phyloP scores from a whole-genome alignment of 92 coral and sea anemone genomes.

The Umimayanthus kanabou region DNA sequence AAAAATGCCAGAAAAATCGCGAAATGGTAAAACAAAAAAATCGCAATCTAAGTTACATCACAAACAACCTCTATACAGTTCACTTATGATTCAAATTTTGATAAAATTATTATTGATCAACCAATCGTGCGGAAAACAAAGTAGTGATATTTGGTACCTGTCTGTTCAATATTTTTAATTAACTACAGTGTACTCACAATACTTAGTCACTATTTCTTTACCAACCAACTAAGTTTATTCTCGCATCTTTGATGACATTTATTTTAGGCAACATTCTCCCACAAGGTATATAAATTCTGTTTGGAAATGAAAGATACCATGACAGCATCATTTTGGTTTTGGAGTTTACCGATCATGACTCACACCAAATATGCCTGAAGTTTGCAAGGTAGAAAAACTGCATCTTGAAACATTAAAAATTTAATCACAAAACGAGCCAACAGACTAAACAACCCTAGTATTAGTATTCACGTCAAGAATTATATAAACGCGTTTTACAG shows the following conservation, averaged over 20 bases:
- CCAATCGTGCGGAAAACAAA: background rate
- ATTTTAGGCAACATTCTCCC: background rate
- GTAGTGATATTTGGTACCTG: background rate
- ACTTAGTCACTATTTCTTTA: background rate
- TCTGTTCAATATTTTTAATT: background rate
- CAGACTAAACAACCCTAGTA: background rate
- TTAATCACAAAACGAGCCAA: background rate
- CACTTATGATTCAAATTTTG: background rate
- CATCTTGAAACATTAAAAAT: background rate
- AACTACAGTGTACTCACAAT: background rate
- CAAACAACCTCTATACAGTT: background rate
- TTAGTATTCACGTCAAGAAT: no score
- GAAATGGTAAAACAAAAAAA: background rate
- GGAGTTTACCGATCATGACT: background rate
- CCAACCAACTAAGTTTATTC: background rate
- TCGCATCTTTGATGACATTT: background rate
- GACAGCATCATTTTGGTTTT: background rate
- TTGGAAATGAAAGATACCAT: background rate
- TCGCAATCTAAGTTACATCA: no score
- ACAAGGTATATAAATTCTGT: background rate
- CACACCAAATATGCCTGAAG: background rate
- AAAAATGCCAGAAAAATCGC: background rate
- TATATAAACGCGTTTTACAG: no score
- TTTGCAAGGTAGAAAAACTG: no score
- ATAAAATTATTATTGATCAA: no score